These are phyloP conservation scores for Lutraria lutraria DNA, from an alignment of 2,888 invertebrate genomes.

Conservation along the genomic window DNA sequence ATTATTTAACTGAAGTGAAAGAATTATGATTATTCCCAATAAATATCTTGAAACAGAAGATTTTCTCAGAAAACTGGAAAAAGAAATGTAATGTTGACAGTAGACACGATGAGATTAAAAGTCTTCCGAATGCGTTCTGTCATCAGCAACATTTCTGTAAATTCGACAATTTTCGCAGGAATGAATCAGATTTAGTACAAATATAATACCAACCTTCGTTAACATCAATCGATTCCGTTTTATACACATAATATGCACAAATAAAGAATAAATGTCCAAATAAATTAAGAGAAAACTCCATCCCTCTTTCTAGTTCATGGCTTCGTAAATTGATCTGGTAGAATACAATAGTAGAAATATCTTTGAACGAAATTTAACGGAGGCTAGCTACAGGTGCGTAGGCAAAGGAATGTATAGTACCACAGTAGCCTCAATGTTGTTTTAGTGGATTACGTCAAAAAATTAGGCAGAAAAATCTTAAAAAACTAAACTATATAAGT, in stretches of 20 bases:
- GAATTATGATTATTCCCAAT: too few relatives aligned
- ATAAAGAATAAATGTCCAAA: neutral
- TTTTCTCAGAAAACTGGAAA: neutral
- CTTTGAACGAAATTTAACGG: neutral
- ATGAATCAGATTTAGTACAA: neutral
- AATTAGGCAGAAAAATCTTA: too few relatives aligned
- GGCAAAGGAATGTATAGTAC: neutral
- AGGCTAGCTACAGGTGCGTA: neutral
- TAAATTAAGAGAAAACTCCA: conserved; percentile 11
- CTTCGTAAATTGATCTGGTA: conserved; percentile 11
- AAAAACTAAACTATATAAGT: too few relatives aligned
- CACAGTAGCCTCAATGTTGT: too few relatives aligned
- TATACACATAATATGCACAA: neutral
- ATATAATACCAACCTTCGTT: neutral
- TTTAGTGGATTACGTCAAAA: too few relatives aligned
- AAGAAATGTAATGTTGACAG: neutral
- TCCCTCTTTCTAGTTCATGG: conserved; percentile 9
- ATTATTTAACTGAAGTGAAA: too few relatives aligned
- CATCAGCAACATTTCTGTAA: neutral
- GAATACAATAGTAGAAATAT: neutral
- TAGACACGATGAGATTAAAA: neutral
- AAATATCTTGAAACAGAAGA: too few relatives aligned
- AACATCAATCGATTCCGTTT: neutral
- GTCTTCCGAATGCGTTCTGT: neutral
- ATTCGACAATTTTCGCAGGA: neutral